Percentiles rank a stretch among this genome's conserved stretches.
phyloP scores from a whole-genome alignment of 2,888 invertebrate species.

The Leptopilina drosophilae region DNA sequence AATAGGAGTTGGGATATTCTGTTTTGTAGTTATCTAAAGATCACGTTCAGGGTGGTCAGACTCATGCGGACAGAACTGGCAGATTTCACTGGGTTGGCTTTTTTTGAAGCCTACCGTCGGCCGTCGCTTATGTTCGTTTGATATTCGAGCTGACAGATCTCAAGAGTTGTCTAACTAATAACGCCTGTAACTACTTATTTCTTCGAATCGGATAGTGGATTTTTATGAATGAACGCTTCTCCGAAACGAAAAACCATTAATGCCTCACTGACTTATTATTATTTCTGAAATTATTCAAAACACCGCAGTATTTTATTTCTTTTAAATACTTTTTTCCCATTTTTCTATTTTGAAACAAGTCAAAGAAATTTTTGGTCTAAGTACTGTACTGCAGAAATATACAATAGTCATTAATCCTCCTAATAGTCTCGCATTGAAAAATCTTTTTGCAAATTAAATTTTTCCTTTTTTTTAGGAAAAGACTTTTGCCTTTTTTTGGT shows the following conservation, averaged over 20 bases:
- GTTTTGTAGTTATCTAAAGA: neutral
- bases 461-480: neutral
- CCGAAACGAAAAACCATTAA: neutral
- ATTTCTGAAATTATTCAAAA: neutral
- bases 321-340: neutral
- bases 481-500: neutral
- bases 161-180: conserved; percentile 35
- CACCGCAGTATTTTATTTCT: neutral
- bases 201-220: neutral
- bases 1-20: neutral
- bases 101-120: conserved; percentile 64
- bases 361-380: neutral
- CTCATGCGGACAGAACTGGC: neutral
- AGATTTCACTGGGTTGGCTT: conserved; percentile 62
- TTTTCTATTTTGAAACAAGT: conserved; percentile 5
- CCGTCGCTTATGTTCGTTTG: conserved; percentile 63
- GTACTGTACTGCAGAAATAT: too few relatives aligned
- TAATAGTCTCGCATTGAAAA: too few relatives aligned
- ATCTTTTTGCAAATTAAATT: neutral
- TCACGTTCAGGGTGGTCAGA: conserved; percentile 26
- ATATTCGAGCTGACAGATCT: conserved; percentile 40
- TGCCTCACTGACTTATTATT: neutral
- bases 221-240: conserved; percentile 31
- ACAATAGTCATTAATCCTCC: too few relatives aligned
- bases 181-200: conserved; percentile 30